Evolutionary conservation across 2,888 invertebrate species (phyloP).

Genomic region (Netelia fuscicornis): DNA sequence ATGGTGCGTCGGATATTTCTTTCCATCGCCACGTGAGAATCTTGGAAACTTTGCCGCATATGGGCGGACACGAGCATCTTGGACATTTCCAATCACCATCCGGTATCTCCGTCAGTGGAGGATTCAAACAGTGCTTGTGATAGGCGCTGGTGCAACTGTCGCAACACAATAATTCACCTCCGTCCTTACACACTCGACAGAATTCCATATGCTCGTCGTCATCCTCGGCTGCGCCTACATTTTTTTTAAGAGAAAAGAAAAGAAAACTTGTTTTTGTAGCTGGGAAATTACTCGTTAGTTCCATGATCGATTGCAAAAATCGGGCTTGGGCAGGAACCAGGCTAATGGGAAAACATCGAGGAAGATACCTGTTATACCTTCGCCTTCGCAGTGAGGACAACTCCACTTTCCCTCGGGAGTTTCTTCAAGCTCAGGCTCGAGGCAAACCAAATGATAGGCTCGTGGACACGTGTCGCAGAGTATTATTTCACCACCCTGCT

Average conservation of each 20-base stretch:
- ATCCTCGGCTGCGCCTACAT: slow-evolving; percentile 90
- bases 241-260: slow-evolving; percentile 38
- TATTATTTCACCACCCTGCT: slow-evolving; percentile 99
- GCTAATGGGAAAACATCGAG: slow-evolving; percentile 42
- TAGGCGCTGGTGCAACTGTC: slow-evolving; percentile 98
- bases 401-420: slow-evolving; percentile 98
- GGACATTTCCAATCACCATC: slow-evolving; percentile 99
- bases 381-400: slow-evolving; percentile 97
- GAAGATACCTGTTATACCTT: slow-evolving; percentile 87
- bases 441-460: slow-evolving; percentile 99
- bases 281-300: slow-evolving; percentile 24
- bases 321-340: slow-evolving; percentile 63
- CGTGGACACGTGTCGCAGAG: slow-evolving; percentile 99
- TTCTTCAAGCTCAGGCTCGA: slow-evolving; percentile 99
- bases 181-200: slow-evolving; percentile 98
- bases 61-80: slow-evolving; percentile 92
- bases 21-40: slow-evolving; percentile 99
- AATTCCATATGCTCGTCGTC: slow-evolving; percentile 99
- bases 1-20: slow-evolving; percentile 85
- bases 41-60: slow-evolving; percentile 94
- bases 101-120: slow-evolving; percentile 96
- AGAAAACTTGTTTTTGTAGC: neutral
- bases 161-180: slow-evolving; percentile 97
- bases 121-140: slow-evolving; percentile 98
- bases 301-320: slow-evolving; percentile 49